phyloP scores from a whole-genome alignment of 1,140 invertebrate genomes.

The Papilio polyxenes region DNA sequence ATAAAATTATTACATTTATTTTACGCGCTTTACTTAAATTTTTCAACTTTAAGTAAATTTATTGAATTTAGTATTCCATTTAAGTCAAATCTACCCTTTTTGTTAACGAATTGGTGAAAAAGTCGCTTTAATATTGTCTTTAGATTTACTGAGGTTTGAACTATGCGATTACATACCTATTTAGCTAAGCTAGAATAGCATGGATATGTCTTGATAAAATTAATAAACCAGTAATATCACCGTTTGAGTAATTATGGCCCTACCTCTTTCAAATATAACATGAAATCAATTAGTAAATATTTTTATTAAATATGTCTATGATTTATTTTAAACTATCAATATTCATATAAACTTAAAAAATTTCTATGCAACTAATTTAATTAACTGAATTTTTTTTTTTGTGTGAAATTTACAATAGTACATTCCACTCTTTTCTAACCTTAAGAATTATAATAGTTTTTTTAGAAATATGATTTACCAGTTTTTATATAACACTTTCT shows the following conservation, averaged over 20 bases:
- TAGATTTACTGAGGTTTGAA: constrained; percentile 7
- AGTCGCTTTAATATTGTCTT: constrained; percentile 5
- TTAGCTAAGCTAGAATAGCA: too few relatives aligned
- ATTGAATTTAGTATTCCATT: background rate
- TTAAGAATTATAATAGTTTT: constrained; percentile 51
- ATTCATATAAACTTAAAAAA: too few relatives aligned
- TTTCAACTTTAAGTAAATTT: background rate
- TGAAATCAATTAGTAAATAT: too few relatives aligned
- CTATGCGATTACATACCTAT: constrained; percentile 10
- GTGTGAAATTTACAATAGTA: background rate
- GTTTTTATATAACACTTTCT: constrained; percentile 74
- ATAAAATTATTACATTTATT: too few relatives aligned
- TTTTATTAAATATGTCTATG: background rate
- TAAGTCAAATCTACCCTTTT: background rate
- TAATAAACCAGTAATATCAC: too few relatives aligned
- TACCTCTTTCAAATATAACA: too few relatives aligned
- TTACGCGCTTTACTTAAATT: background rate
- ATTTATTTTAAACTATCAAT: background rate
- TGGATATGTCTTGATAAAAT: too few relatives aligned
- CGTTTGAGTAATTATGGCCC: too few relatives aligned
- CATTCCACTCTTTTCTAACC: constrained; percentile 52
- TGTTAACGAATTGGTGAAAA: background rate
- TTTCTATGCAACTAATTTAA: too few relatives aligned
- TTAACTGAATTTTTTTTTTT: background rate
- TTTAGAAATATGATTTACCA: constrained; percentile 58